These are phyloP conservation scores for Amphibalanus amphitrite DNA, from an alignment of 1,140 invertebrate genomes.

Conservation along the genomic window DNA sequence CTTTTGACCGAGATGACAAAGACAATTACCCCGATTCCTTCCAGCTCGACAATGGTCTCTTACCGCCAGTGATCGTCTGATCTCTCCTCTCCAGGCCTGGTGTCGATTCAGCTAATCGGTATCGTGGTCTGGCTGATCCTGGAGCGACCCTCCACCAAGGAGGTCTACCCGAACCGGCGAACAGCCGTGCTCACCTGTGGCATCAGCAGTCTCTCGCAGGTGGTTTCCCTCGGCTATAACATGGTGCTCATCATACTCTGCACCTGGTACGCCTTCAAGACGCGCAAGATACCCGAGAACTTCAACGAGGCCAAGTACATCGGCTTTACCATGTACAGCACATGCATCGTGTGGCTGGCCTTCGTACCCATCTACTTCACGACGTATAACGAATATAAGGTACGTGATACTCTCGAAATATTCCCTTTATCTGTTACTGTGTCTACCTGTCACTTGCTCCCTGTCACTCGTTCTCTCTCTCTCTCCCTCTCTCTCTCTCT, in stretches of 20 bases:
- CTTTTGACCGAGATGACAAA: too few species aligned
- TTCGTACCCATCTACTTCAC: slow-evolving; percentile 53
- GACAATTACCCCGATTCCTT: too few species aligned
- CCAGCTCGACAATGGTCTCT: too few species aligned
- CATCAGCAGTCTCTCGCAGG: slow-evolving; percentile 46
- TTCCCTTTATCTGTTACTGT: too few species aligned
- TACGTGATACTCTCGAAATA: too few species aligned
- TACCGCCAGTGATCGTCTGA: not conserved
- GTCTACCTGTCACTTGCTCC: too few species aligned
- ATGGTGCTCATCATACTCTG: slow-evolving; percentile 52
- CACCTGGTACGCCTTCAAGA: slow-evolving; percentile 54
- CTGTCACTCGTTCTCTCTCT: too few species aligned
- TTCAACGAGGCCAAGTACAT: slow-evolving; percentile 53
- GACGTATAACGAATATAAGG: slow-evolving; percentile 44
- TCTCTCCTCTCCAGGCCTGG: slow-evolving; percentile 33
- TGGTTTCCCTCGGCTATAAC: slow-evolving; percentile 54
- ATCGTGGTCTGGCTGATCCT: slow-evolving; percentile 46
- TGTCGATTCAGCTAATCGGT: slow-evolving; percentile 39
- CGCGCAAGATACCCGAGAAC: slow-evolving; percentile 47
- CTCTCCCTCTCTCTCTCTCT: too few species aligned
- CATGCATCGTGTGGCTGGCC: slow-evolving; percentile 54
- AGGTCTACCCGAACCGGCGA: slow-evolving; percentile 34
- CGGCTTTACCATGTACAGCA: slow-evolving; percentile 56
- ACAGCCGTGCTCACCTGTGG: slow-evolving; percentile 44
- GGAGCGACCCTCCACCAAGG: slow-evolving; percentile 41